A percentile compares a stretch with the other conserved stretches of the same genome.
Conservation (phyloP, 2,113 vertebrate species). For the Scatophagus argus region DNA sequence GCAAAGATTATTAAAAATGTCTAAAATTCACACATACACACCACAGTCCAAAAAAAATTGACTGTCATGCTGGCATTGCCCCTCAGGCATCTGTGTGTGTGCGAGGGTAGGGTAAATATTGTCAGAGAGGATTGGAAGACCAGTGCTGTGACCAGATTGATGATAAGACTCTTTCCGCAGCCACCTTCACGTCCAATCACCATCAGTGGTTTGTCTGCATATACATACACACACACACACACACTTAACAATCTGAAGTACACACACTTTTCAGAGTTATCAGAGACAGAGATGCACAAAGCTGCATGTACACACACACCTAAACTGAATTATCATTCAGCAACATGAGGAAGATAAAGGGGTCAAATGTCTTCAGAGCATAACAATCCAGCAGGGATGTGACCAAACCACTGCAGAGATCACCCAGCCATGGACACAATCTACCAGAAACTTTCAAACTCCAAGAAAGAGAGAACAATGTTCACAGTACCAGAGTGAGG, state of each 20-base stretch:
- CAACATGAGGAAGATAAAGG: not conserved
- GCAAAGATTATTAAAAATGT: conserved; percentile 29
- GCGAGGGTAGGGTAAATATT: conserved; percentile 59
- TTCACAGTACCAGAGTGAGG: not conserved
- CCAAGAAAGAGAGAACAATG: conserved; percentile 2
- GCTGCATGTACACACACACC: not conserved
- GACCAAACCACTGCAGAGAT: conserved; percentile 57
- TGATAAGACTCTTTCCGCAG: conserved; percentile 56
- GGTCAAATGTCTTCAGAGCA: conserved; percentile 1
- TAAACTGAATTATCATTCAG: conserved; percentile 47
- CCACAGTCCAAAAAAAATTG: conserved; percentile 8
- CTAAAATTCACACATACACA: conserved; percentile 11
- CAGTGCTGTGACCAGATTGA: conserved; percentile 60
- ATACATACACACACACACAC: conserved; percentile 4
- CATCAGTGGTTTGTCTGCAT: conserved; percentile 35
- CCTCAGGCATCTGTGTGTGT: conserved; percentile 17
- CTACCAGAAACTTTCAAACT: conserved; percentile 33
- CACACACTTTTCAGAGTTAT: conserved; percentile 11
- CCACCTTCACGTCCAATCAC: conserved; percentile 57
- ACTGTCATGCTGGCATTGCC: conserved; percentile 22
- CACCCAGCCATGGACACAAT: conserved; percentile 62
- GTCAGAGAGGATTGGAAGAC: conserved; percentile 64
- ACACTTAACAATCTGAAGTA: conserved; percentile 2
- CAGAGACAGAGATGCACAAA: not conserved
- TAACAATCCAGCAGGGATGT: conserved; percentile 1